These are phyloP conservation scores for Patella pellucida DNA, from an alignment of 2,888 invertebrate genomes.

Conservation along the genomic window DNA sequence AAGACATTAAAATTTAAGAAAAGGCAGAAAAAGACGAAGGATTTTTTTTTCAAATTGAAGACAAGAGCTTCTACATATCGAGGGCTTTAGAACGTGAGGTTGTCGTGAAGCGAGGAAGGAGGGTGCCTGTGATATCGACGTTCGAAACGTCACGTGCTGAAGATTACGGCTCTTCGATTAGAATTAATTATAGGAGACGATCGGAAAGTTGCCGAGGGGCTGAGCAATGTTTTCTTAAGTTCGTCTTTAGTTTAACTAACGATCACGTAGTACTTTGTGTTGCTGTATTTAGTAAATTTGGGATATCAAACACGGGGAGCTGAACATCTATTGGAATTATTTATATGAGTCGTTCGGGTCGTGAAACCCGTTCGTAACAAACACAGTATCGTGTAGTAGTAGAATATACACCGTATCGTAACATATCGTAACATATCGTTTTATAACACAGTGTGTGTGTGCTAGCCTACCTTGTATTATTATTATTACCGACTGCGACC, in stretches of 20 bases:
- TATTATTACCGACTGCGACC: no score
- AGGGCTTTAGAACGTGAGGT: not conserved
- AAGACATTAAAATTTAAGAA: not conserved
- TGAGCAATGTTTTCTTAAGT: constrained; percentile 10
- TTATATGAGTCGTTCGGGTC: no score
- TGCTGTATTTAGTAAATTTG: no score
- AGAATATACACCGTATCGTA: no score
- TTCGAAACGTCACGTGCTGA: constrained; percentile 3
- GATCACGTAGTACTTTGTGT: not conserved
- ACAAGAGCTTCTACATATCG: constrained; percentile 7
- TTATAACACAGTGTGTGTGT: no score
- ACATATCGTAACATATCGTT: no score
- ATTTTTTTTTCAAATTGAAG: constrained; percentile 3
- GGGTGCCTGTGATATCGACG: not conserved
- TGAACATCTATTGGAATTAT: no score
- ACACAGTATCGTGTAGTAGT: no score
- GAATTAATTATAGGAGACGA: constrained; percentile 5
- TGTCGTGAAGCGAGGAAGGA: not conserved
- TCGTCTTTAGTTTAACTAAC: constrained; percentile 7
- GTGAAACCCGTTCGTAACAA: no score
- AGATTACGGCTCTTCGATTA: constrained; percentile 9
- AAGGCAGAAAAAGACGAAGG: constrained; percentile 1
- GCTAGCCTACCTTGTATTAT: no score
- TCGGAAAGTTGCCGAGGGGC: constrained; percentile 7
- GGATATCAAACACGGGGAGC: no score